Evolutionary conservation across 2,888 invertebrate genomes (phyloP).

Genomic region (Busseola fusca): DNA sequence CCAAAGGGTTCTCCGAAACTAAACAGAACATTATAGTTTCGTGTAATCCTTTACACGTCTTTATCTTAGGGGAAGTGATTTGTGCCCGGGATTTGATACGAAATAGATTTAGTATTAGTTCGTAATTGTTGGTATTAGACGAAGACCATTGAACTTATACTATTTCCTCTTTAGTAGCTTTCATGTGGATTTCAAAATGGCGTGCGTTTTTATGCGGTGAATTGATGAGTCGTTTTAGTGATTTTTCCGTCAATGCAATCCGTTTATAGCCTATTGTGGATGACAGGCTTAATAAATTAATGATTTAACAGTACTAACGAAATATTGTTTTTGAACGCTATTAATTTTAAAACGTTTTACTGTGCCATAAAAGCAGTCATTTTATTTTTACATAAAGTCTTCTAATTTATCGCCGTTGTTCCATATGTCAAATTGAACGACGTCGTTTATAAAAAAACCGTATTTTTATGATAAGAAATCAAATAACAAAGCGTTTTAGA

Average conservation of each 20-base stretch:
- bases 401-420: conserved; percentile 81
- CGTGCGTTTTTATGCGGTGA: conserved; percentile 15
- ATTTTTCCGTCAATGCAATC: conserved; percentile 51
- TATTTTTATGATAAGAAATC: conserved; percentile 71
- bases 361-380: conserved; percentile 76
- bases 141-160: conserved; percentile 42
- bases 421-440: conserved; percentile 75
- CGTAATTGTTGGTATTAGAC: conserved; percentile 53
- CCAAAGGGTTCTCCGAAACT: conserved; percentile 71
- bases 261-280: conserved; percentile 49
- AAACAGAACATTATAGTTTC: conserved; percentile 77
- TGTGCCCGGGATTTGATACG: conserved; percentile 74
- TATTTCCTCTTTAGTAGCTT: conserved; percentile 22
- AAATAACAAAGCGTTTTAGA: conserved; percentile 69
- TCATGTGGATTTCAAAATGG: conserved; percentile 28
- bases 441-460: conserved; percentile 74
- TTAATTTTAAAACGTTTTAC: conserved; percentile 77
- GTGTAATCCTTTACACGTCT: conserved; percentile 79
- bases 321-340: conserved; percentile 76
- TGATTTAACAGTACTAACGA: conserved; percentile 71
- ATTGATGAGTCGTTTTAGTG: conserved; percentile 30
- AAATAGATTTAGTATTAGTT: conserved; percentile 67
- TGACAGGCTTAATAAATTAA: conserved; percentile 72
- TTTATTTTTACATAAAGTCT: conserved; percentile 79
- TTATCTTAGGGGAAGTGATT: conserved; percentile 75